Evolutionary conservation across 2,888 invertebrate species (phyloP).

Genomic region (Cosmia trapezina): DNA sequence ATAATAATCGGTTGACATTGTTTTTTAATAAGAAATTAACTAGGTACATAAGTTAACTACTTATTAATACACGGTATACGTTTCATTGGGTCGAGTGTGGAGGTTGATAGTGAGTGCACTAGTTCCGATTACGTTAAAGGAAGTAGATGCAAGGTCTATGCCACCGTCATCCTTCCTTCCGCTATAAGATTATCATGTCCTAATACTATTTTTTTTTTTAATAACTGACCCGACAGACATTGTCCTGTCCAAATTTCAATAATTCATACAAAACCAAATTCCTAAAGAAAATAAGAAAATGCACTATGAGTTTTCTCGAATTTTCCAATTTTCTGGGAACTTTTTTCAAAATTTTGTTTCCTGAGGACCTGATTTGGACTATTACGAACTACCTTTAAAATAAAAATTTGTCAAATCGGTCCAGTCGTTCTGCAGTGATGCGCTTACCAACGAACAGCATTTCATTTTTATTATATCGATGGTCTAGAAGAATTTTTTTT

Average conservation of each 20-base stretch:
- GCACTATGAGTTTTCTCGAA: neutral
- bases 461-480: too few species aligned
- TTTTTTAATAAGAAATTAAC: slow-evolving; percentile 61
- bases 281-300: neutral
- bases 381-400: too few species aligned
- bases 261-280: neutral
- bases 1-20: slow-evolving; percentile 60
- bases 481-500: too few species aligned
- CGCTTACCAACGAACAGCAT: too few species aligned
- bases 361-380: neutral
- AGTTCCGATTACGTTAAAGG: slow-evolving; percentile 79
- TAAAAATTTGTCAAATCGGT: too few species aligned
- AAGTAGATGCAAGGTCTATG: slow-evolving; percentile 80
- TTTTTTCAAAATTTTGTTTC: neutral
- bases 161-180: slow-evolving; percentile 83
- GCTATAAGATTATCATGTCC: slow-evolving; percentile 70
- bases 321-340: neutral
- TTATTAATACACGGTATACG: slow-evolving; percentile 53
- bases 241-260: neutral
- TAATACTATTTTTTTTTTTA: too few species aligned
- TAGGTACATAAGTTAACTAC: slow-evolving; percentile 14
- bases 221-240: too few species aligned
- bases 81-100: slow-evolving; percentile 67
- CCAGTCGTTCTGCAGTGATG: too few species aligned
- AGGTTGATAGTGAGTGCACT: slow-evolving; percentile 58